Evolutionary conservation across 2,797 vertebrate genomes (phyloP).

Genomic region (Manis crassicaudata): DNA sequence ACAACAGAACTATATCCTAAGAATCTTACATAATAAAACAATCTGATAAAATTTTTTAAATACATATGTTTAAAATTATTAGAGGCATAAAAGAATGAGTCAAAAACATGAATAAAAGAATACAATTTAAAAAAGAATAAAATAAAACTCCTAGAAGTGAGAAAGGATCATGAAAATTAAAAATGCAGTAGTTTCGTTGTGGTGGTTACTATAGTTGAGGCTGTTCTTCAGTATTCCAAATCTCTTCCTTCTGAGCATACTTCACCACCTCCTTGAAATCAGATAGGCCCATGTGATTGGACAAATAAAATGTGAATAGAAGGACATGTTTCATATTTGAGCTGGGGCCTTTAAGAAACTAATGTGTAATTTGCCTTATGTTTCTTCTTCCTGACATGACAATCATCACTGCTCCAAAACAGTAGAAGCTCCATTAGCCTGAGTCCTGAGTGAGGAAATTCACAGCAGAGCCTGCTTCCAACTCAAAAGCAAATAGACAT

Average conservation of each 20-base stretch:
- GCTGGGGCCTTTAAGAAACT: neutral
- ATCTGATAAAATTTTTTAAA: neutral
- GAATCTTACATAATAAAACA: neutral
- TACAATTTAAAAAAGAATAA: neutral
- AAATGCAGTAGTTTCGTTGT: neutral
- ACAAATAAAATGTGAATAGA: neutral
- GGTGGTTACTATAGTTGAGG: neutral
- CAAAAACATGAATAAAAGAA: neutral
- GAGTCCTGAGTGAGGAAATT: neutral
- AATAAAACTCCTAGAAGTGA: neutral
- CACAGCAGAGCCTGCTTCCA: neutral
- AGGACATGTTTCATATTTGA: neutral
- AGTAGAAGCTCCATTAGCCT: neutral
- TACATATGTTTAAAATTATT: neutral
- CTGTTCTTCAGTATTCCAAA: neutral
- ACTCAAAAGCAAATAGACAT: neutral
- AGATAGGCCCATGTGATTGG: neutral
- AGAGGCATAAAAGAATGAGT: neutral
- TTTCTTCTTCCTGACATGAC: neutral
- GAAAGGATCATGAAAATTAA: neutral
- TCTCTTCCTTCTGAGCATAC: neutral
- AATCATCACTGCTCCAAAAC: neutral
- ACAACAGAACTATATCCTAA: neutral
- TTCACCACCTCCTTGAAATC: neutral
- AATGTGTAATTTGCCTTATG: fast-evolving